Percentiles rank a stretch among this genome's conserved stretches.
These are phyloP conservation scores for Phasianus colchicus DNA, from an alignment of 2,113 vertebrate genomes.

Conservation along the genomic window DNA sequence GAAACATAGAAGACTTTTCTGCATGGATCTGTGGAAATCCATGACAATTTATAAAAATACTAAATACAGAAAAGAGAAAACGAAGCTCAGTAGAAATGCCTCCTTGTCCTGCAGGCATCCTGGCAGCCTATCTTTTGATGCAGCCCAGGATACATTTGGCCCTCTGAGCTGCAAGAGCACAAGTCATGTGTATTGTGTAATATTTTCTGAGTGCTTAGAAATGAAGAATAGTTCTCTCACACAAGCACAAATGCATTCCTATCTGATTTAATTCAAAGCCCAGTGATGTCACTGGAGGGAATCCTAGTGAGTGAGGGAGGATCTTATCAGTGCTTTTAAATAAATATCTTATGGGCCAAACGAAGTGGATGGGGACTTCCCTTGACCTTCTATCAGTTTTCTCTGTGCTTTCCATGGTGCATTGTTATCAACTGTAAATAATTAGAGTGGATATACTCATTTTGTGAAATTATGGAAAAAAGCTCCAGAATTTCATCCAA, in stretches of 20 bases:
- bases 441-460: neutral
- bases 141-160: no score
- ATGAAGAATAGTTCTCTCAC: neutral
- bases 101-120: no score
- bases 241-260: rapidly evolving
- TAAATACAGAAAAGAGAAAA: neutral
- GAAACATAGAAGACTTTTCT: neutral
- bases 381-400: neutral
- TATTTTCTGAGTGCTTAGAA: neutral
- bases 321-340: no score
- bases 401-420: neutral
- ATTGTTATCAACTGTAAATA: neutral
- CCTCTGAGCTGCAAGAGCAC: no score
- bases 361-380: neutral
- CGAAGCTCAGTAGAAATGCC: neutral
- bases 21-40: neutral
- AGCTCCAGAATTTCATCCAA: neutral
- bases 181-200: neutral
- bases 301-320: neutral
- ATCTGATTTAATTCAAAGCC: neutral
- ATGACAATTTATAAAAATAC: neutral
- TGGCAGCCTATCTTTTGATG: no score
- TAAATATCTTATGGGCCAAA: no score
- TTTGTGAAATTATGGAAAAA: neutral
- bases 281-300: neutral